Evolutionary conservation across 2,797 vertebrate species (phyloP), one percentile per base, ranked within the genome.

Genomic region (Valencia hispanica): DNA sequence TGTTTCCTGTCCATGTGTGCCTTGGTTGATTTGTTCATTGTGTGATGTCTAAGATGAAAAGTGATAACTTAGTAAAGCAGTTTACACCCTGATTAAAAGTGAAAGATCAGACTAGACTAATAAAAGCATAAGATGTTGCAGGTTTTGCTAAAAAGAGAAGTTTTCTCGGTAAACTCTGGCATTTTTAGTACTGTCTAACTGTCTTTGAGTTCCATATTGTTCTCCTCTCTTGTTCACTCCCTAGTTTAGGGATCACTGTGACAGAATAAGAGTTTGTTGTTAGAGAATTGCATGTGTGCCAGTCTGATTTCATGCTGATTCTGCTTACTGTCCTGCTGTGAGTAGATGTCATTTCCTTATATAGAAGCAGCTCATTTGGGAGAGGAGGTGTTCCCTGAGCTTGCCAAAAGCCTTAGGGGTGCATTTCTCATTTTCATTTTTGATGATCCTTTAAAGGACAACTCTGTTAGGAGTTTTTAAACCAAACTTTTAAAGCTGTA

Each of bases 291-390:
- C 80, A 75, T 80, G 73, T 80, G 63, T 75, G 78, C 68, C 18
- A 18, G 47, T 81, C 78, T 75, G 72, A 45, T 70, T 80, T 73
- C 79, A 61, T 75, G 86, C 80, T 79, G 78, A 81, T 85, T 85
- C 66, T 77, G 76, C 73, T 79, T 73, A 66, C 87, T 84, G 79
- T 87, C 83, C 79, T 75, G 74, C 86, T 89, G 78, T 78, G 84
- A 83, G 79, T 39, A 53, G 81, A 74, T 89, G 81, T 81, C 73
- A 77, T 71, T 84, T 66, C 78, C 36, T 69, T 75, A 80, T 74
- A 84, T 79, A 86, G 79, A 84, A 81, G 66, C 80, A 51, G 55
- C 83, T 89, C 75, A 73, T 87, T 72, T 77, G 75, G 73, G 76
- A 89, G 68, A 69, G 66, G 68, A 70, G 53, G 72, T 70, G 48